Percentiles rank a stretch among this genome's conserved stretches.
phyloP scores from a whole-genome alignment of 2,888 invertebrate species.

The Opisthograptis luteolata region DNA sequence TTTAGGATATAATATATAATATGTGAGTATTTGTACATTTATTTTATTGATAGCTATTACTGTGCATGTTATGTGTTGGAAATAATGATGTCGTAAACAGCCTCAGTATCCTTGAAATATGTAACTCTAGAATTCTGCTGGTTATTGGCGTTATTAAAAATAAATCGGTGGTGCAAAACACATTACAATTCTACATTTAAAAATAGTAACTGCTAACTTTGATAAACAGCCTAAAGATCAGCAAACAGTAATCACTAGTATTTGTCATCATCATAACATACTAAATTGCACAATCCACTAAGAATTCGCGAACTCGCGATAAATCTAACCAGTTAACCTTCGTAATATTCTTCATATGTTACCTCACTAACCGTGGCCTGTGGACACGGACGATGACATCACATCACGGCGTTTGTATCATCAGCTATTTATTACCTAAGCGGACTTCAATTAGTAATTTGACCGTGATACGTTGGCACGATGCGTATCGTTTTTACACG shows the following conservation, averaged over 20 bases:
- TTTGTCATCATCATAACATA: slow-evolving; percentile 17
- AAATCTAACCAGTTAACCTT: slow-evolving; percentile 53
- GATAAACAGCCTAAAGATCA: slow-evolving; percentile 1
- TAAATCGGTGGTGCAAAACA: too few species aligned
- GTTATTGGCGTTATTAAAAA: too few species aligned
- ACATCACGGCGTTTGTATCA: slow-evolving; percentile 55
- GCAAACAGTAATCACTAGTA: slow-evolving; percentile 6
- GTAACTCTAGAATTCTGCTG: too few species aligned
- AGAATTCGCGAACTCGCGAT: slow-evolving; percentile 19
- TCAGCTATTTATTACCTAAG: slow-evolving; percentile 43
- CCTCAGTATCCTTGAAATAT: too few species aligned
- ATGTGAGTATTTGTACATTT: too few species aligned
- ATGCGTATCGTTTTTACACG: too few species aligned
- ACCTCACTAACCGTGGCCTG: slow-evolving; percentile 51
- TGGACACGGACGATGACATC: slow-evolving; percentile 63
- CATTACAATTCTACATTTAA: not conserved
- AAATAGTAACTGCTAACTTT: not conserved
- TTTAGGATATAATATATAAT: slow-evolving; percentile 6
- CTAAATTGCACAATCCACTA: slow-evolving; percentile 12
- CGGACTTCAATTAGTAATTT: slow-evolving; percentile 1
- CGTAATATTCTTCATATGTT: slow-evolving; percentile 42
- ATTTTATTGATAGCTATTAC: slow-evolving; percentile 28
- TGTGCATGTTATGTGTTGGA: not conserved
- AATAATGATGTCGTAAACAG: too few species aligned
- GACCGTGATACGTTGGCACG: too few species aligned